Base-by-base conservation (phyloP, 2,797 vertebrate species). In the Eulemur rubriventer region DNA sequence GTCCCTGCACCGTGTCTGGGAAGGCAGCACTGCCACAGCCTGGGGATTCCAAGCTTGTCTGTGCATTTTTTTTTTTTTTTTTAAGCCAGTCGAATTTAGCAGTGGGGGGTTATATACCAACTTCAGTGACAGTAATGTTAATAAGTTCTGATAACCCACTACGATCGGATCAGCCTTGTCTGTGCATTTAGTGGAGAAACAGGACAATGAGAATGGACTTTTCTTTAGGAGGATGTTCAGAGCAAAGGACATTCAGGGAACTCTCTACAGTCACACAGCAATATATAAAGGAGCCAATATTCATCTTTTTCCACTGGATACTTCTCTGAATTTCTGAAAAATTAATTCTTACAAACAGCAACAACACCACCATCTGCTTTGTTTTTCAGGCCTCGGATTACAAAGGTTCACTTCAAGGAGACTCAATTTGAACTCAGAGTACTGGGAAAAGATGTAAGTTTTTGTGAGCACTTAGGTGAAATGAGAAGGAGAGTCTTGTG, bases 351-450 rank as follows among this genome's bases (percentile, higher is more conserved):
- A 20, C 67, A 84, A 83, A 63, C 26, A 75, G 12, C 8, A 73
- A 6, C 3, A 48, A 11, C 46, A 11, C 17, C 33, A 5, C 43
- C 24, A 3, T 89, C 35, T 96, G 16, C 50, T 97, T 92, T 97
- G 35, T 90, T 82, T 95, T 98, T 67, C 97, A 99, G 99, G 99
- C 99, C 99, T 97, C 99, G 99, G 98, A 99, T 99, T 97, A 99
- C 99, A 5, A 99, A 99, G 98, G 98, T 99, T 94, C 99, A 99
- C 97, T 99, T 99, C 98, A 99, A 99, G 96, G 99, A 99, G 98
- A 99, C 99, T 70, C 99, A 99, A 38, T 99, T 99, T 98, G 99
- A 99, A 97, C 98, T 99, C 81, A 98, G 99, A 97, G 99, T 99
- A 89, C 89, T 99, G 96, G 99, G 99, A 82, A 99, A 99, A 99